Percentiles rank a stretch among this genome's conserved stretches.
Evolutionary conservation across 1,140 invertebrate genomes (phyloP).

Genomic region (Wasmannia auropunctata): DNA sequence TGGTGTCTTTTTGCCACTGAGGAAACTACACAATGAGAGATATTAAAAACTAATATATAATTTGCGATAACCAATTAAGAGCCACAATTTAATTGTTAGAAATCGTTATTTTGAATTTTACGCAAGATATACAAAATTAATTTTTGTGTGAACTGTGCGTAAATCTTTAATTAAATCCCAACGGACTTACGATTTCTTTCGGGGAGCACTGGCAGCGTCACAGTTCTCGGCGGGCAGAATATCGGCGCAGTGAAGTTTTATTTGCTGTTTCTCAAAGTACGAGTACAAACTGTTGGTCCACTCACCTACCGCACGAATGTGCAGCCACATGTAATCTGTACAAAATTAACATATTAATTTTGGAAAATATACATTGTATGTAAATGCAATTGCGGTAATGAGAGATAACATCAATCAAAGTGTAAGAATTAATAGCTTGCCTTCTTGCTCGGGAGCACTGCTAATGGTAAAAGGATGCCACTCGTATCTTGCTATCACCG

Average conservation of each 20-base stretch:
- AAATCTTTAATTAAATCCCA: conserved; percentile 33
- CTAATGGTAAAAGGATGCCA: conserved; percentile 99
- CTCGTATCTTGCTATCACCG: conserved; percentile 96
- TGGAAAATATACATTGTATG: not conserved
- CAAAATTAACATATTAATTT: conserved; percentile 2
- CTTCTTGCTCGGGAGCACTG: conserved; percentile 97
- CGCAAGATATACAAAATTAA: not conserved
- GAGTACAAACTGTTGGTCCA: conserved; percentile 97
- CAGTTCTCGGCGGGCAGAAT: conserved; percentile 80
- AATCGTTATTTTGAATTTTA: not conserved
- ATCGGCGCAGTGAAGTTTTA: conserved; percentile 89
- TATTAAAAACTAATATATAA: not conserved
- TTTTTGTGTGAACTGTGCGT: not conserved
- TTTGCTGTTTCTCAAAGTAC: conserved; percentile 94
- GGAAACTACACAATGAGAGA: conserved; percentile 10
- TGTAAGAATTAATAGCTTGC: conserved; percentile 83
- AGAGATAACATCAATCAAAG: not conserved
- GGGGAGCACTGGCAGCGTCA: not conserved
- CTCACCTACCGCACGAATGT: conserved; percentile 96
- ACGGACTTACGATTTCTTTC: conserved; percentile 75
- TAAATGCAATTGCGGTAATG: not conserved
- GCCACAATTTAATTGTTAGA: not conserved
- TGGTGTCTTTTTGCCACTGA: conserved; percentile 39
- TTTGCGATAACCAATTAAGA: not conserved
- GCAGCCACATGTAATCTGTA: conserved; percentile 95